Base-by-base conservation (phyloP, 2,888 invertebrate species). In the Philereme transversata region DNA sequence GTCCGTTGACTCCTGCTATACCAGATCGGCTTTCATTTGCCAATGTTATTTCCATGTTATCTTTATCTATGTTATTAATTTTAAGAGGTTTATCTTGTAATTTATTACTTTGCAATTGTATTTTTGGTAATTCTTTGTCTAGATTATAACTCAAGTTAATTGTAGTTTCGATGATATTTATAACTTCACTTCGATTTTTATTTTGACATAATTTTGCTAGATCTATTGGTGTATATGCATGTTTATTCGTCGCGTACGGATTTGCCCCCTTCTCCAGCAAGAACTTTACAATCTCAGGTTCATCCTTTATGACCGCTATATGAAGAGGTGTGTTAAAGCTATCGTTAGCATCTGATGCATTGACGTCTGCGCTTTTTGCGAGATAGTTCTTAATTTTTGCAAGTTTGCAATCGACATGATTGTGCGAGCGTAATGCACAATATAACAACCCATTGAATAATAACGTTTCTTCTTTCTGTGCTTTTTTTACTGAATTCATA, bases 311-410 rank as follows among this genome's bases (percentile, higher is more conserved):
- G 7, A 47, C 60, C 0, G 60, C 60, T 33, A 60, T 40, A 34
- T 60, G 60, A 10, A 60, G 46, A 7, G 55, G 60, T 36, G 60
- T 60, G 11, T 60, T 55, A 11, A 47, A 36, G 22, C n/a, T 11
- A 38, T 60, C 60, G 33, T 60, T 60, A 10, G 51, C 47, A 51
- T 60, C 60, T 6, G 46, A 35, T 47, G 51, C 47, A 55, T 60
- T 55, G 10, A 60, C 43, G 10, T 60, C 55, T 8, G 43, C 55
- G 34, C 55, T 55, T 33, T 44, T 8, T 4, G 7, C 4, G 8
- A 60, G 40, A 11, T 55, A 43, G 0, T 55, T 51, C 40, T 47
- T 22, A 38, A 60, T n/a, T n/a, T 34, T 52, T 8, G 10, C 34
- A 11, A 56, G 43, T 22, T 60, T 60, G 0, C 38, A 43, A n/a